These are phyloP conservation scores for Dendrolimus punctatus DNA, from an alignment of 1,140 invertebrate genomes.

Conservation along the genomic window DNA sequence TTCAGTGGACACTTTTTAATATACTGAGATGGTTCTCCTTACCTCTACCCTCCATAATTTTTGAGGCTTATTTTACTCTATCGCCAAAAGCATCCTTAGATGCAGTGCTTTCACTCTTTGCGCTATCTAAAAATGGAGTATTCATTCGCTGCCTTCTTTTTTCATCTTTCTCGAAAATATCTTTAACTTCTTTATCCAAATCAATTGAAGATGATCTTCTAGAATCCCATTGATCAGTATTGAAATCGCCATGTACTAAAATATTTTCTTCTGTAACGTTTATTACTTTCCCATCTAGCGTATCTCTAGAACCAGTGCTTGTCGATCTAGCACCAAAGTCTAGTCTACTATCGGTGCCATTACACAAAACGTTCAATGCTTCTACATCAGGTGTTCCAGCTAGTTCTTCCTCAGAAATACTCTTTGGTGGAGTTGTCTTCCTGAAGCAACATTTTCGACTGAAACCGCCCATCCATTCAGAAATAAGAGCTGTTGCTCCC, in stretches of 20 bases:
- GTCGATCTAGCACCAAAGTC: conserved; percentile 24
- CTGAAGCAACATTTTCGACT: conserved; percentile 67
- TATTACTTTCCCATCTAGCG: conserved; percentile 43
- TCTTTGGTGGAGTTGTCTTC: conserved; percentile 22
- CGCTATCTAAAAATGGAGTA: conserved; percentile 12
- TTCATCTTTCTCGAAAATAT: conserved; percentile 50
- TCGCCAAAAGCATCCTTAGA: conserved; percentile 41
- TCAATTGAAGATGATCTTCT: conserved; percentile 54
- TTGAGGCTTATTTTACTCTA: conserved; percentile 10
- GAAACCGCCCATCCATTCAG: conserved; percentile 78
- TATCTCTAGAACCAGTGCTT: conserved; percentile 34
- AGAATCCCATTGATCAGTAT: conserved; percentile 28
- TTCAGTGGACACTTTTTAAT: too few species aligned
- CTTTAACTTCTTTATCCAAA: conserved; percentile 53
- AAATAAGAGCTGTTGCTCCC: conserved; percentile 71
- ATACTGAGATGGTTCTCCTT: too few species aligned
- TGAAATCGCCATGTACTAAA: conserved; percentile 35
- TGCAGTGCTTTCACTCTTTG: conserved; percentile 23
- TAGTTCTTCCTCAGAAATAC: conserved; percentile 21
- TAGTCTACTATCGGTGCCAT: conserved; percentile 17
- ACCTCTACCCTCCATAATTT: too few species aligned
- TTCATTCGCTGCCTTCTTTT: conserved; percentile 12
- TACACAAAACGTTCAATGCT: conserved; percentile 10
- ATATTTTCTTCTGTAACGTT: conserved; percentile 42
- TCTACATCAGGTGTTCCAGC: conserved; percentile 17